These are phyloP conservation scores for Cranoglanis bouderius DNA, from an alignment of 2,113 vertebrate species.

Conservation along the genomic window DNA sequence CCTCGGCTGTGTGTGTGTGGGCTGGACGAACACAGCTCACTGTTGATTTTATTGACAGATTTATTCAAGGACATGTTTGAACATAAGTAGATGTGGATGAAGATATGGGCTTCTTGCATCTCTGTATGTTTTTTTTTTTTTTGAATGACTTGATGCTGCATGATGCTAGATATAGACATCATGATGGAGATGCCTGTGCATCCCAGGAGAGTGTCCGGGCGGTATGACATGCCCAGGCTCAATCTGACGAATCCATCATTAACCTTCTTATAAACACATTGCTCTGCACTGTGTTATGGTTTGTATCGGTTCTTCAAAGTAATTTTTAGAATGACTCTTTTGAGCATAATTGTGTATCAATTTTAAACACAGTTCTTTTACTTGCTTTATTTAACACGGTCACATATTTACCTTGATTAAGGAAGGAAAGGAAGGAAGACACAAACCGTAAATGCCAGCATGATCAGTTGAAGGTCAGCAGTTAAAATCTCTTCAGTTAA, in stretches of 20 bases:
- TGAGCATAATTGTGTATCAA: not conserved
- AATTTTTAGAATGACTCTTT: not conserved
- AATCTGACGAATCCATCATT: not conserved
- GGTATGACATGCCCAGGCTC: not conserved
- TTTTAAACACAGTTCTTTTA: not conserved
- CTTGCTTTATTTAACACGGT: not conserved
- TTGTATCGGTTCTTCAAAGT: not conserved
- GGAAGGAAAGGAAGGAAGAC: not conserved
- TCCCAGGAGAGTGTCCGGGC: conserved; percentile 1
- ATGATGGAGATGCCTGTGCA: not conserved
- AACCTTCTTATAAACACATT: not conserved
- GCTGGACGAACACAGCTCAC: not conserved
- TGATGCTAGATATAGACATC: not conserved
- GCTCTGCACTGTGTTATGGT: not conserved
- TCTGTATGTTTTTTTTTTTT: not conserved
- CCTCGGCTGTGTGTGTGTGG: not conserved
- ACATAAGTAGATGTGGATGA: not conserved
- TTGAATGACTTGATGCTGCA: not conserved
- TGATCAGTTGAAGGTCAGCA: not conserved
- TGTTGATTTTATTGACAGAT: not conserved
- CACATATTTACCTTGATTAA: not conserved
- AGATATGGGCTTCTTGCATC: too few species aligned
- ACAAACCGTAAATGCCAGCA: not conserved
- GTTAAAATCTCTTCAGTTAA: not conserved
- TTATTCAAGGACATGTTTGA: conserved; percentile 11